Evolutionary conservation across 2,797 vertebrate genomes (phyloP), one percentile per base, ranked within the genome.

Genomic region (Thalassophryne amazonica): DNA sequence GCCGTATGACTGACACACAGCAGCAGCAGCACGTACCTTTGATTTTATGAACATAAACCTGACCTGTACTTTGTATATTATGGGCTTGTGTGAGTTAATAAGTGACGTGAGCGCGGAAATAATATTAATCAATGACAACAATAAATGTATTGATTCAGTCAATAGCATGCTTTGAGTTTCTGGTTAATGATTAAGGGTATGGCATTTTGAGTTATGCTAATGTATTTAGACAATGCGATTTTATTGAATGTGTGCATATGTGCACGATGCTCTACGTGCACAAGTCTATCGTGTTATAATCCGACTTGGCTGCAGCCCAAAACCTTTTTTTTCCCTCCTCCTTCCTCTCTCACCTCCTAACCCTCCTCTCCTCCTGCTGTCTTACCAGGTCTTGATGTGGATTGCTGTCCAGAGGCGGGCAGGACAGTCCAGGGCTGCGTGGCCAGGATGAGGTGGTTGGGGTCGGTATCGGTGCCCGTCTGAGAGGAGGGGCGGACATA

Each of bases 311-410:
- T 70, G 24, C n/a, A 6, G 24, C 41, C 86, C 85, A 81, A 86
- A 77, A 70, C 62, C 23, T 56, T 47, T 49, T 69, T 42, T 14
- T 54, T 34, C 50, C 39, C 29, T 36, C 60, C 30, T n/a, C 24
- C 31, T 51, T 47, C 29, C 53, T 38, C 12, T 31, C 41, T 7
- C 34, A 22, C 33, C 25, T 30, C 36, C 38, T 28, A 33, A n/a
- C 16, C 29, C 11, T 19, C 20, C 54, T 12, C 38, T 28, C 35
- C 35, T 30, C 41, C 40, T 38, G 23, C 37, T 45, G 73, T 94
- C 95, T 94, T 95, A 98, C 95, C 94, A 81, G 94, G 86, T 88
- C 90, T 93, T 88, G 90, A 85, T 62, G 83, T 76, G 80, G 87
- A 50, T 80, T 91, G 83, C 84, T 90, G 90, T 80, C 87, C 90